Evolutionary conservation across 2,888 invertebrate genomes (phyloP).

Genomic region (Apotomis betuletana): DNA sequence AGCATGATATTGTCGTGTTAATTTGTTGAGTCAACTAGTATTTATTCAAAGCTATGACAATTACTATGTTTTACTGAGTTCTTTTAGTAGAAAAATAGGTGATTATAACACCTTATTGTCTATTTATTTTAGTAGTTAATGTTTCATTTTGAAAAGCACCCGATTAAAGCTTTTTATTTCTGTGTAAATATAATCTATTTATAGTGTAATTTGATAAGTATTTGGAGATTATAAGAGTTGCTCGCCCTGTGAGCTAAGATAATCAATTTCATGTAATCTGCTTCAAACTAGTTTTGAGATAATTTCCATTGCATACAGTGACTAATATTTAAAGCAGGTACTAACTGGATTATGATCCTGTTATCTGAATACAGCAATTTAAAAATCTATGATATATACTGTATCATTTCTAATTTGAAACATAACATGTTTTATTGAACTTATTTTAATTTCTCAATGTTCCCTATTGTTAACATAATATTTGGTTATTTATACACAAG

Average conservation of each 20-base stretch:
- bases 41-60: not conserved
- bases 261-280: conserved; percentile 9
- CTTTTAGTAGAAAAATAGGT: not conserved
- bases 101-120: too few relatives aligned
- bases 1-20: conserved; percentile 2
- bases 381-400: not conserved
- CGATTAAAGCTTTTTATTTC: not conserved
- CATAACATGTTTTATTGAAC: too few relatives aligned
- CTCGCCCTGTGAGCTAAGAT: conserved; percentile 3
- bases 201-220: not conserved
- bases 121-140: too few relatives aligned
- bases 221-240: conserved; percentile 11
- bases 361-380: too few relatives aligned
- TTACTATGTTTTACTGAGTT: not conserved
- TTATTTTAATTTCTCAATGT: too few relatives aligned
- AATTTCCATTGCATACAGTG: conserved; percentile 8
- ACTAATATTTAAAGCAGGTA: conserved; percentile 8
- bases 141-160: too few relatives aligned
- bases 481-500: too few relatives aligned
- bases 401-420: too few relatives aligned
- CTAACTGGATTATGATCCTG: not conserved
- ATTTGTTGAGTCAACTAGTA: not conserved
- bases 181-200: not conserved
- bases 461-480: too few relatives aligned
- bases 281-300: conserved; percentile 26